Evolutionary conservation across 1,140 invertebrate genomes (phyloP).

Genomic region (Zophobas atratus): DNA sequence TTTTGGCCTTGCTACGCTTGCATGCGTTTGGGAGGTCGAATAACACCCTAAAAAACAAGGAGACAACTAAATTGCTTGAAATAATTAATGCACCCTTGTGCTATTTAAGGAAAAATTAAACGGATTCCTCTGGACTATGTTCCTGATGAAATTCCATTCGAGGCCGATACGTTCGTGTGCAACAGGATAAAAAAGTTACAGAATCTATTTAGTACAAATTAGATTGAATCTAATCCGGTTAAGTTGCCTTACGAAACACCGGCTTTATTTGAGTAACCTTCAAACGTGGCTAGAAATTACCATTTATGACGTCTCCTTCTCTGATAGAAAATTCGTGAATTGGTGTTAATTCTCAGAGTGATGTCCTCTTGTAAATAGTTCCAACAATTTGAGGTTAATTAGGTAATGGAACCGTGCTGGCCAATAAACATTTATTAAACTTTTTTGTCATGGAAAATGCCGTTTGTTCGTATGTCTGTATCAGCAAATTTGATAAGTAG

Average conservation of each 20-base stretch:
- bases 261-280: conserved; percentile 13
- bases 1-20: too few relatives aligned
- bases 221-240: conserved; percentile 21
- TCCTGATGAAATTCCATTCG: too few relatives aligned
- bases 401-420: too few relatives aligned
- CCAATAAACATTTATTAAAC: too few relatives aligned
- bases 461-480: too few relatives aligned
- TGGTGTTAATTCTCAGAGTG: background rate
- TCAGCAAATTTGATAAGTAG: too few relatives aligned
- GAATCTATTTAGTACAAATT: conserved; percentile 7
- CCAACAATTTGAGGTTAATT: background rate
- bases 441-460: too few relatives aligned
- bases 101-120: background rate
- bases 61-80: background rate
- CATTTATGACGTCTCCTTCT: background rate
- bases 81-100: conserved; percentile 6
- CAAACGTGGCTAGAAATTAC: conserved; percentile 15
- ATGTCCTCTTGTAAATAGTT: background rate
- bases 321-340: conserved; percentile 1
- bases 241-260: background rate
- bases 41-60: background rate
- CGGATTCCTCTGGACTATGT: too few relatives aligned
- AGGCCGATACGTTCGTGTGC: background rate
- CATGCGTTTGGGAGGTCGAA: too few relatives aligned
- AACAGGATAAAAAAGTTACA: conserved; percentile 4